Percentiles rank a stretch among this genome's conserved stretches.
These are phyloP conservation scores for Ptilorrhoa leucosticta DNA, from an alignment of 2,113 vertebrate species.

Conservation along the genomic window DNA sequence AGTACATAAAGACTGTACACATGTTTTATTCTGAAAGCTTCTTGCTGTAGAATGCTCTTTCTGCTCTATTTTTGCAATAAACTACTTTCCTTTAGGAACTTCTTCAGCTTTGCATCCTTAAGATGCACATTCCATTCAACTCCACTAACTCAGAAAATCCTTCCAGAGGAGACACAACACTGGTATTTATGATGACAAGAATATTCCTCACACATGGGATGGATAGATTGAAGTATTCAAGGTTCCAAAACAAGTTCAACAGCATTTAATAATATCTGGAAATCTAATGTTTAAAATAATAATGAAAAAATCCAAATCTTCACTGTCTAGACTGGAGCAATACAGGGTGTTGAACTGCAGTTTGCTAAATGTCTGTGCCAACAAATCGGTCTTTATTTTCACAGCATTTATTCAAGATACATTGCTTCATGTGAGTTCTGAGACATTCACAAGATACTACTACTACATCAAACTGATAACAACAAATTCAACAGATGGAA, in stretches of 20 bases:
- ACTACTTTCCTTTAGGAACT: not conserved
- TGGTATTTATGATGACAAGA: not conserved
- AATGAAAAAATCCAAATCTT: not conserved
- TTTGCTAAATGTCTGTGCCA: not conserved
- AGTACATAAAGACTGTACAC: not conserved
- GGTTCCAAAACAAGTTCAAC: not conserved
- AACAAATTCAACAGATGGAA: conserved; percentile 13
- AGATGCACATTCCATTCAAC: not conserved
- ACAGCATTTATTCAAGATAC: not conserved
- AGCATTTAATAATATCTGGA: not conserved
- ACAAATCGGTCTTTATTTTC: not conserved
- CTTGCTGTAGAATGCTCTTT: not conserved
- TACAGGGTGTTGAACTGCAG: not conserved
- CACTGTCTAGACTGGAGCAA: not conserved
- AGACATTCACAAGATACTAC: not conserved
- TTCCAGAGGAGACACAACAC: not conserved
- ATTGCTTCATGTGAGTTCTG: not conserved
- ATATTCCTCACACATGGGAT: not conserved
- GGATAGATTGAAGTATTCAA: not conserved
- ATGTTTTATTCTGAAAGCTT: not conserved
- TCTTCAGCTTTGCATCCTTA: not conserved
- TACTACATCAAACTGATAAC: not conserved
- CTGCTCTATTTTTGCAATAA: not conserved
- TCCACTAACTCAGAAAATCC: not conserved
- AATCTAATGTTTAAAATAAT: not conserved